These are phyloP conservation scores for Sminthurinus aureus DNA, from an alignment of 2,888 invertebrate species.

Conservation along the genomic window DNA sequence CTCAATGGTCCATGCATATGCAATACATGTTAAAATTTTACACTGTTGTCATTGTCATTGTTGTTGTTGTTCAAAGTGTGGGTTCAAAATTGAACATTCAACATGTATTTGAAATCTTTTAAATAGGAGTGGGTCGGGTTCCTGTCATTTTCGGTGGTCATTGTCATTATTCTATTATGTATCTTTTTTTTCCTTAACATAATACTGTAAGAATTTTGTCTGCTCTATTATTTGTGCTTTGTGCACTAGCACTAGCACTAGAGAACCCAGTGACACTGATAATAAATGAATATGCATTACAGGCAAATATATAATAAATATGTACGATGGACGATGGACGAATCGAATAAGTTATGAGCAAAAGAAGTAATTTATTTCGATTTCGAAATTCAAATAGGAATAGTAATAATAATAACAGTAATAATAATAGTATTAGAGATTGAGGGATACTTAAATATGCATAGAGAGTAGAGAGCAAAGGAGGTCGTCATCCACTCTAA, in stretches of 20 bases:
- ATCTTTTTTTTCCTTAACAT: neutral
- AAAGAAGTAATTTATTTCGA: neutral
- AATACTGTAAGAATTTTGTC: too few species aligned
- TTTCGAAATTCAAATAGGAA: constrained; percentile 12
- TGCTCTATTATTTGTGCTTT: too few species aligned
- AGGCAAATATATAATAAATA: too few species aligned
- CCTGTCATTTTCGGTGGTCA: neutral
- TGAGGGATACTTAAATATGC: neutral
- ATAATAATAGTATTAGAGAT: neutral
- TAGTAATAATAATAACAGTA: neutral
- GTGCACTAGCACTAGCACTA: too few species aligned
- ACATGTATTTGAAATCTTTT: neutral
- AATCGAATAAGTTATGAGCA: too few species aligned
- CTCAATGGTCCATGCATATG: too few species aligned
- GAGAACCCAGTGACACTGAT: too few species aligned
- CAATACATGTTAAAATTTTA: too few species aligned
- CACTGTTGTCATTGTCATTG: neutral
- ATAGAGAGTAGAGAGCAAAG: neutral
- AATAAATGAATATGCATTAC: too few species aligned
- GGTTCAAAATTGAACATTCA: neutral
- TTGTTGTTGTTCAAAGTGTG: neutral
- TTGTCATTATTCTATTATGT: neutral
- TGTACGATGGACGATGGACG: too few species aligned
- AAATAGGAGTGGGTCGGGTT: neutral
- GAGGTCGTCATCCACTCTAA: constrained; percentile 18